Evolutionary conservation across 1,140 invertebrate genomes (phyloP), one percentile per base, ranked within the genome.

Genomic region (Coboldia fuscipes): DNA sequence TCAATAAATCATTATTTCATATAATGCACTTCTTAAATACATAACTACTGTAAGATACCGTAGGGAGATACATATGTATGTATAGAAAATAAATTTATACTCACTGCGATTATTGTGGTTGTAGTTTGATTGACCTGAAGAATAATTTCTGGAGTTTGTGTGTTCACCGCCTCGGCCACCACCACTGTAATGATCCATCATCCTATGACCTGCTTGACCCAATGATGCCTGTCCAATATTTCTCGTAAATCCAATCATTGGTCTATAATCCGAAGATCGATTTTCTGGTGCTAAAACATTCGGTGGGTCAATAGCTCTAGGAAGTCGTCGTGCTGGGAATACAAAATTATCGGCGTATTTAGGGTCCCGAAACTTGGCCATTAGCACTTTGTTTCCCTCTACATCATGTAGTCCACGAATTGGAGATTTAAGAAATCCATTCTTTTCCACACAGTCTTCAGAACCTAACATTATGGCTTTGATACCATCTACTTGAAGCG

Each of bases 291-390:
- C 74, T 20, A 94, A 59, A 1, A 86, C 76, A 35, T 62, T 60
- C 0, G 70, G 64, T 1, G 88, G 83, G 32, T 77, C 66, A 18
- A 63, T 63, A 14, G 69, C 75, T 6, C 68, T 66, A 34, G 70
- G 57, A 23, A 94, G 57, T 26, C 69, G 60, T 23, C 57, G 65
- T 10, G 89, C 79, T 14, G 74, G 70, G 56, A 88, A 94, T 10
- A 86, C 61, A 48, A 70, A 83, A 41, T 72, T 72, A 2, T 61
- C 61, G 1, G 63, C 56, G 60, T 78, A 96, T 39, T 68, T 61
- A 1, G 86, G 88, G 66, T 96, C 86, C 35, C 70, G 53, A 51
- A 65, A 94, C 27, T 70, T 59, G 2, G 84, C 65, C 46, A 82
- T 86, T 44, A 57, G 65, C 47, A 66, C 65, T 8, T 45, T 45